Evolutionary conservation across 2,797 vertebrate species (phyloP).

Genomic region (Micromesistius poutassou): DNA sequence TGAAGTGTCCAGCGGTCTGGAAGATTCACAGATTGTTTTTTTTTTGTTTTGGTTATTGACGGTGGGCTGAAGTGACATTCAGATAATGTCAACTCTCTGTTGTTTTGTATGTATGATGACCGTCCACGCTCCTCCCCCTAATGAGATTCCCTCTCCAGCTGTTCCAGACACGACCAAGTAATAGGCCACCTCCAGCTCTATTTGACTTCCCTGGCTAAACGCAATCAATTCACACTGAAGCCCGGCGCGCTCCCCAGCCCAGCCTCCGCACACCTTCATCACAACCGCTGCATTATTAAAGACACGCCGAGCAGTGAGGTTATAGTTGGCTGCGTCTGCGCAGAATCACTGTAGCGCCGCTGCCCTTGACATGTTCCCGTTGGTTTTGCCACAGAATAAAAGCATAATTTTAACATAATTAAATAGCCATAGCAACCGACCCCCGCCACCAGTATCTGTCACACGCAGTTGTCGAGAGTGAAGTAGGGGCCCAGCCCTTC

Average conservation of each 20-base stretch:
- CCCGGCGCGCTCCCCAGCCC: slow-evolving; percentile 25
- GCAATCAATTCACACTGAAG: slow-evolving; percentile 37
- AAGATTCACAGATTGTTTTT: neutral
- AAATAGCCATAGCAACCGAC: slow-evolving; percentile 71
- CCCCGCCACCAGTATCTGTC: slow-evolving; percentile 56
- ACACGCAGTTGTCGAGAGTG: slow-evolving; percentile 69
- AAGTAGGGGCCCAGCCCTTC: slow-evolving; percentile 71
- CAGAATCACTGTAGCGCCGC: slow-evolving; percentile 49
- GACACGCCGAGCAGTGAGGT: slow-evolving; percentile 46
- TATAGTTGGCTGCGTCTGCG: slow-evolving; percentile 50
- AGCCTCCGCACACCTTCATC: slow-evolving; percentile 41
- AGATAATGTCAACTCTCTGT: slow-evolving; percentile 17
- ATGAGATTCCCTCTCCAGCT: slow-evolving; percentile 28
- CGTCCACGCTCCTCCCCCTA: slow-evolving; percentile 15
- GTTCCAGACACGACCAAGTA: slow-evolving; percentile 34
- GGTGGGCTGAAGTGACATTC: slow-evolving; percentile 9
- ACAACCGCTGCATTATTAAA: slow-evolving; percentile 51
- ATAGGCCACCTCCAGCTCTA: slow-evolving; percentile 37
- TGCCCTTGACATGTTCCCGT: slow-evolving; percentile 68
- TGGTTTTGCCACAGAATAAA: slow-evolving; percentile 61
- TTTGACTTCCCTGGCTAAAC: slow-evolving; percentile 35
- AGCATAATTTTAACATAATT: slow-evolving; percentile 72
- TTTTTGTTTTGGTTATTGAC: slow-evolving; percentile 4
- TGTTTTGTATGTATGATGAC: slow-evolving; percentile 15
- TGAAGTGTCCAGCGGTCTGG: neutral